Percentiles rank a stretch among this genome's conserved stretches.
These are phyloP conservation scores for Thamnophis sirtalis DNA, from an alignment of 2,113 vertebrate genomes.

Conservation along the genomic window DNA sequence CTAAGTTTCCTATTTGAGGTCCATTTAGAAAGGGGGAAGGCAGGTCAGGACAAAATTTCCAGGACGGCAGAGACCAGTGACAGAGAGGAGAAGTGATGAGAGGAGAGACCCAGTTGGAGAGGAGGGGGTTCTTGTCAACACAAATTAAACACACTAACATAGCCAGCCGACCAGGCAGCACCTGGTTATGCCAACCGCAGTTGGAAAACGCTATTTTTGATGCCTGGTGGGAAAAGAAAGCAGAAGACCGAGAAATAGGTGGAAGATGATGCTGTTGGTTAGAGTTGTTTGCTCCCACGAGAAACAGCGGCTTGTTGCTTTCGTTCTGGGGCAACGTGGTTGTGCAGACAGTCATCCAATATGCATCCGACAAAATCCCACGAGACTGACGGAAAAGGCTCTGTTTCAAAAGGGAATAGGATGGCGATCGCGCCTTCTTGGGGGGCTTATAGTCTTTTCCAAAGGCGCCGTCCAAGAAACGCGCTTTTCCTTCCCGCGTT, in stretches of 20 bases:
- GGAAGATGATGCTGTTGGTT: neutral
- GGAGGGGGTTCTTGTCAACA: neutral
- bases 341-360: neutral
- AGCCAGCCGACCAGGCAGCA: neutral
- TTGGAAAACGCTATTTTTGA: neutral
- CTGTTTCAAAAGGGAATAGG: neutral
- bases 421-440: neutral
- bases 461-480: neutral
- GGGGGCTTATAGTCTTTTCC: neutral
- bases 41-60: neutral
- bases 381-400: neutral
- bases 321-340: neutral
- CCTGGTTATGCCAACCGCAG: neutral
- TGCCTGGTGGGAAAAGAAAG: neutral
- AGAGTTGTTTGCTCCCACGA: neutral
- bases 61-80: neutral
- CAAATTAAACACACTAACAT: neutral
- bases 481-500: neutral
- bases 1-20: neutral
- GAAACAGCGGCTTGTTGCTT: neutral
- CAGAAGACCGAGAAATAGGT: neutral
- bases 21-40: neutral
- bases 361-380: neutral
- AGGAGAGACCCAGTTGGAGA: neutral
- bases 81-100: neutral